phyloP scores from a whole-genome alignment of 2,797 vertebrate genomes.

The Mustela erminea region DNA sequence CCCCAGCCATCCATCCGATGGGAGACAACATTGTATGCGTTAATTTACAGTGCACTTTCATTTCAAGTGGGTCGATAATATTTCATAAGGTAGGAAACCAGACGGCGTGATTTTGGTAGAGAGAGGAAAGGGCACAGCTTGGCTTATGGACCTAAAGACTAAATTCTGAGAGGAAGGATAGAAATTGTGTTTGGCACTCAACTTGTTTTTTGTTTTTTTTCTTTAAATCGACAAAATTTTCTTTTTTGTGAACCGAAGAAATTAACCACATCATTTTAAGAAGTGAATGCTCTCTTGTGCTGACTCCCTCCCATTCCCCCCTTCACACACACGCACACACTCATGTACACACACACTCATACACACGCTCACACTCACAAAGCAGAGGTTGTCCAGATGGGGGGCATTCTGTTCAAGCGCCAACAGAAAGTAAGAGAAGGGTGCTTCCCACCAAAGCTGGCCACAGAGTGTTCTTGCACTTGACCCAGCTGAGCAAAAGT shows the following conservation, averaged over 20 bases:
- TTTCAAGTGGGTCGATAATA: conserved; percentile 80
- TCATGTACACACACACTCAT: not conserved
- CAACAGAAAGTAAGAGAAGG: not conserved
- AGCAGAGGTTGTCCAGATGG: not conserved
- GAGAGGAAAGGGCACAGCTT: not conserved
- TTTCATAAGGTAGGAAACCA: conserved; percentile 79
- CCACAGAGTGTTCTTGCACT: not conserved
- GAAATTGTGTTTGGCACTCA: not conserved
- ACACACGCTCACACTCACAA: too few species aligned
- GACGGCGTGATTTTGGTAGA: conserved; percentile 65
- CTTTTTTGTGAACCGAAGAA: conserved; percentile 16
- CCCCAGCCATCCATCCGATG: conserved; percentile 61
- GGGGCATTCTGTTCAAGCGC: not conserved
- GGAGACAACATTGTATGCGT: conserved; percentile 73
- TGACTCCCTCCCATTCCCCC: not conserved
- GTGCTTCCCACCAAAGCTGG: not conserved
- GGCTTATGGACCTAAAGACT: not conserved
- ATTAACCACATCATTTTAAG: conserved; percentile 39
- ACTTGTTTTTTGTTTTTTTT: not conserved
- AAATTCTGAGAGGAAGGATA: conserved; percentile 32
- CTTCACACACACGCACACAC: too few species aligned
- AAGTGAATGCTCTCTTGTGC: not conserved
- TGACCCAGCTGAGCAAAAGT: conserved; percentile 21
- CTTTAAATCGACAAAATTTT: not conserved
- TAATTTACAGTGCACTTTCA: conserved; percentile 82